Conservation (phyloP, 2,888 invertebrate genomes). For the Phortica okadai region DNA sequence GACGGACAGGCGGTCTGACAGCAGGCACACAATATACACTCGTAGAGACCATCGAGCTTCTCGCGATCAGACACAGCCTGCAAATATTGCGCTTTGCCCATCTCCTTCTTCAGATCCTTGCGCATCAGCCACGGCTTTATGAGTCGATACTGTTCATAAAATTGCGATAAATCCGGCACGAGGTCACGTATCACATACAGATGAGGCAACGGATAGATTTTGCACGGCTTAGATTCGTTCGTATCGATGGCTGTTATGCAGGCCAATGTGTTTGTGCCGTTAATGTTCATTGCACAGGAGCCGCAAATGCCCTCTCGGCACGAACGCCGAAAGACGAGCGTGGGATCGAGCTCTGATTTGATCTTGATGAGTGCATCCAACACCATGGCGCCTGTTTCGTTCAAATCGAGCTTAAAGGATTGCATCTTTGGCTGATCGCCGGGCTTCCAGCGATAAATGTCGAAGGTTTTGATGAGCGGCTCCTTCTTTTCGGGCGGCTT, state of each 20-base stretch:
- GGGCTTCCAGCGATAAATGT: slow-evolving; percentile 92
- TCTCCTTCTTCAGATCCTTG: slow-evolving; percentile 73
- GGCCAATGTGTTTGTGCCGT: slow-evolving; percentile 94
- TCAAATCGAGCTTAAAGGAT: slow-evolving; percentile 81
- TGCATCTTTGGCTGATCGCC: slow-evolving; percentile 88
- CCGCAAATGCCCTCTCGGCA: slow-evolving; percentile 99
- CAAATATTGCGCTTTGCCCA: slow-evolving; percentile 86
- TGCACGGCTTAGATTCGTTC: slow-evolving; percentile 80
- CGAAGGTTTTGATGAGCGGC: slow-evolving; percentile 83
- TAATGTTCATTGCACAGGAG: slow-evolving; percentile 99
- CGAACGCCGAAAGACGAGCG: slow-evolving; percentile 94
- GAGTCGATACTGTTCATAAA: slow-evolving; percentile 94
- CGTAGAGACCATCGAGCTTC: slow-evolving; percentile 95
- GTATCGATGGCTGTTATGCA: slow-evolving; percentile 90
- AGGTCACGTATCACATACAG: slow-evolving; percentile 98
- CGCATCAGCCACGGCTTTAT: slow-evolving; percentile 97
- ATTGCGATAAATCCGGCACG: slow-evolving; percentile 94
- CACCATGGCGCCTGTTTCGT: slow-evolving; percentile 95
- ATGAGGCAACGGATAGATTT: slow-evolving; percentile 97
- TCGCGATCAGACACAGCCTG: slow-evolving; percentile 93
- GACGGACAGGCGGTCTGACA: slow-evolving; percentile 97
- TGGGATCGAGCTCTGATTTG: slow-evolving; percentile 95
- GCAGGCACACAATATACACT: slow-evolving; percentile 98
- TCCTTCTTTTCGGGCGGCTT: slow-evolving; percentile 30
- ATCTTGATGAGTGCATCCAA: slow-evolving; percentile 96